Percentiles rank a stretch among this genome's conserved stretches.
phyloP scores from a whole-genome alignment of 1,140 invertebrate species.

The Heliconius congener region DNA sequence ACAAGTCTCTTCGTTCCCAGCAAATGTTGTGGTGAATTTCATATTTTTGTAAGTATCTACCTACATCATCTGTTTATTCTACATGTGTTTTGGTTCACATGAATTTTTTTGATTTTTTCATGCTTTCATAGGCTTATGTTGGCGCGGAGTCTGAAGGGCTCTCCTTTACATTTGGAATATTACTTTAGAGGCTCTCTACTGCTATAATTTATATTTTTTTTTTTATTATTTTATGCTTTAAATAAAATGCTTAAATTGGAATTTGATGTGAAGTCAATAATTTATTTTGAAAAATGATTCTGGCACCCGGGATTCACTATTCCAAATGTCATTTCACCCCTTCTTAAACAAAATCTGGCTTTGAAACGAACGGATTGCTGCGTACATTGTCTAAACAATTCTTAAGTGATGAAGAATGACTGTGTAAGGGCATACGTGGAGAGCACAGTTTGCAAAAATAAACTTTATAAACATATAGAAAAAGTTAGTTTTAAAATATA shows the following conservation, averaged over 20 bases:
- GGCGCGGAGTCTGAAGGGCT: constrained; percentile 42
- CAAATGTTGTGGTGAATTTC: constrained; percentile 81
- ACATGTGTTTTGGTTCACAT: constrained; percentile 81
- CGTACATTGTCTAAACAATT: constrained; percentile 78
- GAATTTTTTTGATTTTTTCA: constrained; percentile 79
- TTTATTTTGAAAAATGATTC: constrained; percentile 75
- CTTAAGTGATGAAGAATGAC: constrained; percentile 64
- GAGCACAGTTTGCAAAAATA: constrained; percentile 24
- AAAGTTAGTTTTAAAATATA: constrained; percentile 38
- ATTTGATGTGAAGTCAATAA: constrained; percentile 32
- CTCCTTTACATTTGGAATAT: constrained; percentile 51
- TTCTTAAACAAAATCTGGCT: constrained; percentile 73
- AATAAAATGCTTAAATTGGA: constrained; percentile 16
- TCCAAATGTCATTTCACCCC: constrained; percentile 78
- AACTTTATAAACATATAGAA: constrained; percentile 36
- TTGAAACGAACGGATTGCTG: constrained; percentile 74
- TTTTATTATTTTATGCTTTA: background rate
- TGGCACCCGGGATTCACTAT: constrained; percentile 64
- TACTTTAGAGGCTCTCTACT: constrained; percentile 41
- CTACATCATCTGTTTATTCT: constrained; percentile 79
- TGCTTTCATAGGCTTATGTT: constrained; percentile 77
- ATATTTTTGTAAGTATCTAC: constrained; percentile 82
- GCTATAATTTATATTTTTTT: constrained; percentile 23
- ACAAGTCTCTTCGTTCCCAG: constrained; percentile 63
- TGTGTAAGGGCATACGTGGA: constrained; percentile 44